These are phyloP conservation scores for Druon quercuslanigerum DNA, from an alignment of 1,140 invertebrate species.

Conservation along the genomic window DNA sequence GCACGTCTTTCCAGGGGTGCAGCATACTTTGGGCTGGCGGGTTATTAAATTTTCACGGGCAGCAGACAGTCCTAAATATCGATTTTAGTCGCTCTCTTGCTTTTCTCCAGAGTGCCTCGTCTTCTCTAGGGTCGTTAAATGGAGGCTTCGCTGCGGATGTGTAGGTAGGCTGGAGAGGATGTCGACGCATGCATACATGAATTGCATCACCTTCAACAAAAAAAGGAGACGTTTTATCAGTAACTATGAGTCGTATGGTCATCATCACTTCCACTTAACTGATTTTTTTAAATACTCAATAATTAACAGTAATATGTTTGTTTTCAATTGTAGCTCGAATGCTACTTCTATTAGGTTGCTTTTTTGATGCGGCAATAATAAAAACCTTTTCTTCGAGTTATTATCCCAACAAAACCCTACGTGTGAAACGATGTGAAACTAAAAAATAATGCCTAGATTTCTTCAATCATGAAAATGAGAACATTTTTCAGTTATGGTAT, in stretches of 20 bases:
- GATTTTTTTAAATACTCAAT: not conserved
- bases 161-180: not conserved
- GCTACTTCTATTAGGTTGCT: no score
- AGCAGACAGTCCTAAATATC: conserved; percentile 65
- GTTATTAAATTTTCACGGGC: conserved; percentile 71
- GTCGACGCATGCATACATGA: conserved; percentile 9
- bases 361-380: no score
- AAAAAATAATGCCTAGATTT: no score
- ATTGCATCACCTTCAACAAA: not conserved
- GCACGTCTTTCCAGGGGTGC: conserved; percentile 54
- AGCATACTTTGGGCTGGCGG: conserved; percentile 58
- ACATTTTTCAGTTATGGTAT: no score
- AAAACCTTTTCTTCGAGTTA: no score
- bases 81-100: conserved; percentile 54
- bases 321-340: no score
- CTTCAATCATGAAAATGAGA: no score
- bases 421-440: no score
- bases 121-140: no score
- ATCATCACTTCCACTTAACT: not conserved
- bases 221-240: not conserved
- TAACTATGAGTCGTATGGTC: not conserved
- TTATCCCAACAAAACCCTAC: no score
- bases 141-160: not conserved
- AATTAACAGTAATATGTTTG: no score
- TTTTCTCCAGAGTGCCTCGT: not conserved